Conservation (phyloP, 2,888 invertebrate genomes). For the Cenopis cana region DNA sequence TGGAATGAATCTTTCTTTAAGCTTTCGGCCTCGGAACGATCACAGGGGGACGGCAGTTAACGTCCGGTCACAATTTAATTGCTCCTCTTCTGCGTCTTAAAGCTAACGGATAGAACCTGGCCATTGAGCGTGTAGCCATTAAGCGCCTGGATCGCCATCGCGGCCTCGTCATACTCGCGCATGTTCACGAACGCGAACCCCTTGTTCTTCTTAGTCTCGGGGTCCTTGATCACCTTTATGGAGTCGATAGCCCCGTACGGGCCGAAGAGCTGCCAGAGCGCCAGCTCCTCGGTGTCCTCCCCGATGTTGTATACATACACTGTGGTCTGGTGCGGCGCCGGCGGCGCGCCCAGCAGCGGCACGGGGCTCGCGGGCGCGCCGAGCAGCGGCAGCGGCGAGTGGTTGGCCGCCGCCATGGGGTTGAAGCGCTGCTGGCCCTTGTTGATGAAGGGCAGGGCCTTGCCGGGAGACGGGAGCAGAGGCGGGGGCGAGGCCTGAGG, state of each 20-base stretch:
- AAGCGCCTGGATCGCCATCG: constrained; percentile 83
- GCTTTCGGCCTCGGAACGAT: constrained; percentile 77
- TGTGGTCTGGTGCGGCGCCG: constrained; percentile 78
- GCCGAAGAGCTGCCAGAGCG: constrained; percentile 82
- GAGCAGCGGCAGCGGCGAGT: constrained; percentile 75
- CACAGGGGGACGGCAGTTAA: constrained; percentile 76
- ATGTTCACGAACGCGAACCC: constrained; percentile 84
- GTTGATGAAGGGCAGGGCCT: constrained; percentile 81
- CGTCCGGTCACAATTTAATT: constrained; percentile 76
- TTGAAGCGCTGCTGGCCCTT: constrained; percentile 82
- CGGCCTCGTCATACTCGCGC: constrained; percentile 83
- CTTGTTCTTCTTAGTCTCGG: constrained; percentile 84
- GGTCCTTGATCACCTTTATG: constrained; percentile 83
- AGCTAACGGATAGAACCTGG: constrained; percentile 84
- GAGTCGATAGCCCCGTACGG: constrained; percentile 84
- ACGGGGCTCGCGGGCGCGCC: constrained; percentile 79
- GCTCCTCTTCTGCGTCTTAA: constrained; percentile 84
- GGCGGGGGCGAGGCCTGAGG: constrained; percentile 80
- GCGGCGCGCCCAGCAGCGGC: constrained; percentile 71
- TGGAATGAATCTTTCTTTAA: constrained; percentile 82
- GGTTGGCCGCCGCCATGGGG: constrained; percentile 80
- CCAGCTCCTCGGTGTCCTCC: constrained; percentile 82
- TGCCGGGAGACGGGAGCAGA: constrained; percentile 79
- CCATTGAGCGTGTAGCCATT: constrained; percentile 84
- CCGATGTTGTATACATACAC: constrained; percentile 84